Conservation (phyloP, 2,113 vertebrate genomes). For the Xenus cinereus region DNA sequence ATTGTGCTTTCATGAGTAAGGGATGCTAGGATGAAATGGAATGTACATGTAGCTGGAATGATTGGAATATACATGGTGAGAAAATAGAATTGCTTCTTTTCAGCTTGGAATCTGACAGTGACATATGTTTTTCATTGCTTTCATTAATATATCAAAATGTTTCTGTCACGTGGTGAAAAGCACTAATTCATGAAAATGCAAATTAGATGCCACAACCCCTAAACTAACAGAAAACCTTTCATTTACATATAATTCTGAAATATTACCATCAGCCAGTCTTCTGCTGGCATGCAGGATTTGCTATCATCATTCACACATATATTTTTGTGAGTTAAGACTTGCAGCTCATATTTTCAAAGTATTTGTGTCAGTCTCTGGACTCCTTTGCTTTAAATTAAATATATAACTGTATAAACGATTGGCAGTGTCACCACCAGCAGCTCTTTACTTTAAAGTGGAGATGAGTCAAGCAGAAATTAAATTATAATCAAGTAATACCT, state of each 20-base stretch:
- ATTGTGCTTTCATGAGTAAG: slow-evolving; percentile 37
- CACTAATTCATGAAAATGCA: slow-evolving; percentile 40
- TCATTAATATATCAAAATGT: slow-evolving; percentile 21
- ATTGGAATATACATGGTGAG: neutral
- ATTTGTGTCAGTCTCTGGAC: slow-evolving; percentile 35
- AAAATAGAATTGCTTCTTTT: neutral
- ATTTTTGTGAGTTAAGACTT: slow-evolving; percentile 59
- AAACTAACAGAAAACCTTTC: neutral
- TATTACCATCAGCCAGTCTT: neutral
- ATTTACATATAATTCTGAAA: neutral
- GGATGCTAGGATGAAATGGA: slow-evolving; percentile 38
- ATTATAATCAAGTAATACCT: neutral
- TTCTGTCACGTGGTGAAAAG: neutral
- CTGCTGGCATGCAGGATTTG: slow-evolving; percentile 7
- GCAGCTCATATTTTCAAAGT: slow-evolving; percentile 40
- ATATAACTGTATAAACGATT: slow-evolving; percentile 7
- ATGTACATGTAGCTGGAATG: slow-evolving; percentile 2
- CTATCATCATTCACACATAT: slow-evolving; percentile 34
- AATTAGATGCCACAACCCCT: neutral
- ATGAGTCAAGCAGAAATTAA: slow-evolving; percentile 29
- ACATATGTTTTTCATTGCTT: neutral
- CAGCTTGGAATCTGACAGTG: neutral
- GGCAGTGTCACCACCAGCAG: slow-evolving; percentile 10
- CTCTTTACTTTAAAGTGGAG: neutral
- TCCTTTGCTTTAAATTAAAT: slow-evolving; percentile 40